Evolutionary conservation across 2,888 invertebrate species (phyloP), one percentile per base, ranked within the genome.

Genomic region (Latrodectus hesperus): DNA sequence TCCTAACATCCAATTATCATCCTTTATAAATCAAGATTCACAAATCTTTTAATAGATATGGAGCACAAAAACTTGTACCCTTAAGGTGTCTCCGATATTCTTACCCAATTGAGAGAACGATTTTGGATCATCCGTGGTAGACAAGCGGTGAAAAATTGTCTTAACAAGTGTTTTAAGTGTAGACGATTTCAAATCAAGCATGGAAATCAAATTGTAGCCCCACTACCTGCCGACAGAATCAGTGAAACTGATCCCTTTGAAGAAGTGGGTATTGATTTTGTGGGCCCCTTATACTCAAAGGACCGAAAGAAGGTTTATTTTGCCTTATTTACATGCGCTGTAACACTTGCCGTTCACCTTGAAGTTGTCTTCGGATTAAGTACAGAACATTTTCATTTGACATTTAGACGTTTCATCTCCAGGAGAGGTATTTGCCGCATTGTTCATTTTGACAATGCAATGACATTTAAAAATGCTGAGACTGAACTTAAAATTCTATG

Each of bases 71-170:
- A 60, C 52, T 14, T 75, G 49, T 2, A 9, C 16, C 75, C 60
- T 17, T 53, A 38, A 14, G 75, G 75, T 75, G 75, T 75, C 10
- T 75, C 75, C 2, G 75, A 75, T 38, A 64, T 1, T 22, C 22
- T 22, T 1, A 22, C 22, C 22, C 22, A 22, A 22, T 22, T 22
- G 22, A 22, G 22, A 22, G 22, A 22, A 22, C 22, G 22, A 22
- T 22, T 22, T 22, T 22, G 22, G 22, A 22, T 22, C 22, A 22
- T 55, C 22, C 74, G 55, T 55, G 74, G 74, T n/a, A 73, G 52
- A n/a, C 73, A 73, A 17, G 52, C 11, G 1, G 73, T 73, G 10
- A 73, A 73, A 51, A 8, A n/a, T 14, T 10, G n/a, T n/a, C 51
- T 73, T 0, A 73, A 52, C 3, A 73, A 73, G 16, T 73, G 73